phyloP scores from a whole-genome alignment of 2,797 vertebrate genomes.

The Poeciliopsis infans region DNA sequence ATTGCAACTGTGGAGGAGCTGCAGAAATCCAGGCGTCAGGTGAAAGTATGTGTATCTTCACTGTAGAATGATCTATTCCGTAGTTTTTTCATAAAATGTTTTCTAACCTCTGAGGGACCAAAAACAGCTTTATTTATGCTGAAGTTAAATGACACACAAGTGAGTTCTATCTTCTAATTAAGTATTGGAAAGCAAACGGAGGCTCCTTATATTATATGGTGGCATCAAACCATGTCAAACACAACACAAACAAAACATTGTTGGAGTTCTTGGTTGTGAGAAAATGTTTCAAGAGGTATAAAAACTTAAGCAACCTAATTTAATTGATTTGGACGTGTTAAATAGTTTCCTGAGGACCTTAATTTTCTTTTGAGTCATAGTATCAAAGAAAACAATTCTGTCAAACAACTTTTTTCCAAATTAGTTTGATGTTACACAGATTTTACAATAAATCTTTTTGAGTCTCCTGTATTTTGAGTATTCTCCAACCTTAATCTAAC shows the following conservation, averaged over 20 bases:
- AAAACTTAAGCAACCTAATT: background rate
- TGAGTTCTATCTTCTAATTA: background rate
- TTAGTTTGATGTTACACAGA: slow-evolving; percentile 44
- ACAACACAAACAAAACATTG: background rate
- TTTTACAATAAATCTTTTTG: slow-evolving; percentile 25
- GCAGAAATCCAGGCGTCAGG: background rate
- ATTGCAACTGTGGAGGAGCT: background rate
- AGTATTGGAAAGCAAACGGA: background rate
- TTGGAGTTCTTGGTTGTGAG: background rate
- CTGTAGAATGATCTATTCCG: background rate
- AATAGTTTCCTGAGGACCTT: background rate
- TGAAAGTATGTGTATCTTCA: background rate
- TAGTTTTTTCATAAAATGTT: background rate
- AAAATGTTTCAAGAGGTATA: background rate
- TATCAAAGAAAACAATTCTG: background rate
- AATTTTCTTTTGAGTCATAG: background rate
- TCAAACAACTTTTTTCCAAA: slow-evolving; percentile 30
- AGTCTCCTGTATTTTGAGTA: background rate
- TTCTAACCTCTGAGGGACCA: too few species aligned
- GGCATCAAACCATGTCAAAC: background rate
- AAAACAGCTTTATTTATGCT: background rate
- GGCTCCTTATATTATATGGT: background rate
- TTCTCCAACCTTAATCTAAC: background rate
- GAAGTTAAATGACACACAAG: background rate
- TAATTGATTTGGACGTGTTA: background rate